Evolutionary conservation across 2,113 vertebrate species (phyloP).

Genomic region (Hemicordylus capensis): DNA sequence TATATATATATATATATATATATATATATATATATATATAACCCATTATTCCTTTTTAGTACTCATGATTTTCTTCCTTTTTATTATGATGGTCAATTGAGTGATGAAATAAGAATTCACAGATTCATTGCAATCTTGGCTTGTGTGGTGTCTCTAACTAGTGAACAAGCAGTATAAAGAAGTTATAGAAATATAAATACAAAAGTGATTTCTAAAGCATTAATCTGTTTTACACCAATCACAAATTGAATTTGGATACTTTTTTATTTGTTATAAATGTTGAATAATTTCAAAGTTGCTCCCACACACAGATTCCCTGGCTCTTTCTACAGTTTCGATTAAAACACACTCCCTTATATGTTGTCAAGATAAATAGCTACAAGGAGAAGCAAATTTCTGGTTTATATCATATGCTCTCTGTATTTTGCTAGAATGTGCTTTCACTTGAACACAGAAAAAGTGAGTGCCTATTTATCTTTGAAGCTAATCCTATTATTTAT

Average conservation of each 20-base stretch:
- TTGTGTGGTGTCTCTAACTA: constrained; percentile 42
- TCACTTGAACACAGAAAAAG: constrained; percentile 43
- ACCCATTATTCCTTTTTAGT: constrained; percentile 26
- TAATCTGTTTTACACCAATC: background rate
- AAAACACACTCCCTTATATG: background rate
- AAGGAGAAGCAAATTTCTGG: constrained; percentile 24
- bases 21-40: background rate
- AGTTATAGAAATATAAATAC: constrained; percentile 18
- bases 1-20: background rate
- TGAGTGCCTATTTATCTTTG: constrained; percentile 61
- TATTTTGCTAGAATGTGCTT: constrained; percentile 33
- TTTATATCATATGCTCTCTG: constrained; percentile 30
- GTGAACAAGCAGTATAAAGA: constrained; percentile 44
- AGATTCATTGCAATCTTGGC: too few species aligned
- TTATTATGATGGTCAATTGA: constrained; percentile 42
- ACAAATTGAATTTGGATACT: background rate
- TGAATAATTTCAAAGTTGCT: background rate
- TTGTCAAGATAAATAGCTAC: constrained; percentile 47
- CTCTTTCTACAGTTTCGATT: constrained; percentile 1
- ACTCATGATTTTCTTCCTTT: constrained; percentile 24
- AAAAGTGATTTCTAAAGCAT: constrained; percentile 30
- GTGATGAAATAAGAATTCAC: constrained; percentile 44
- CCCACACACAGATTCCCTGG: background rate
- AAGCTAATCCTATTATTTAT: constrained; percentile 58
- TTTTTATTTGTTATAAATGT: constrained; percentile 2